These are phyloP conservation scores for Trachemys scripta DNA, from an alignment of 2,113 vertebrate genomes.

Conservation along the genomic window DNA sequence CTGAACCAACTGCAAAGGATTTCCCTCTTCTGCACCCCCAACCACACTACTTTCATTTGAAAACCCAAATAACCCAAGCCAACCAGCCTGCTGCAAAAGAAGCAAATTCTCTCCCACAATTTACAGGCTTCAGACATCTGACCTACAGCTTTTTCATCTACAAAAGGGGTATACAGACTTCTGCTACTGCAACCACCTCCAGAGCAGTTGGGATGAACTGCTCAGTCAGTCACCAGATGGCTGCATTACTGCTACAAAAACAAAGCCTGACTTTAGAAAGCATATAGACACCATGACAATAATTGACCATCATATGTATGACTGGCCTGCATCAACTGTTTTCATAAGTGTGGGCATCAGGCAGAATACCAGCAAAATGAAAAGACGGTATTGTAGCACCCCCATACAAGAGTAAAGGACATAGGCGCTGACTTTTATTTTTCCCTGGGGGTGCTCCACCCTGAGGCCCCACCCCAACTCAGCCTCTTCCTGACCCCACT, in stretches of 20 bases:
- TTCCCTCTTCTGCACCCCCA: constrained; percentile 35
- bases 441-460: no score
- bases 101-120: constrained; percentile 64
- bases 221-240: constrained; percentile 5
- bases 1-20: not conserved
- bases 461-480: no score
- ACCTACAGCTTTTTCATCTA: constrained; percentile 32
- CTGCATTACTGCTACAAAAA: not conserved
- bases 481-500: no score
- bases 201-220: constrained; percentile 12
- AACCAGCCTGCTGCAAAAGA: constrained; percentile 31
- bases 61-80: constrained; percentile 40
- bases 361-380: no score
- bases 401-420: no score
- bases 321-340: no score
- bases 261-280: constrained; percentile 29
- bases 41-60: constrained; percentile 26
- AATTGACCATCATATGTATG: not conserved
- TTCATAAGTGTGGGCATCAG: no score
- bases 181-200: not conserved
- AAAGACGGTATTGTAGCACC: no score
- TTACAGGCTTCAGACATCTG: constrained; percentile 45
- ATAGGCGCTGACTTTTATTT: no score
- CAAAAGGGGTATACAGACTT: not conserved
- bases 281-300: not conserved